Evolutionary conservation across 2,797 vertebrate species (phyloP), one percentile per base, ranked within the genome.

Genomic region (Zalophus californianus): DNA sequence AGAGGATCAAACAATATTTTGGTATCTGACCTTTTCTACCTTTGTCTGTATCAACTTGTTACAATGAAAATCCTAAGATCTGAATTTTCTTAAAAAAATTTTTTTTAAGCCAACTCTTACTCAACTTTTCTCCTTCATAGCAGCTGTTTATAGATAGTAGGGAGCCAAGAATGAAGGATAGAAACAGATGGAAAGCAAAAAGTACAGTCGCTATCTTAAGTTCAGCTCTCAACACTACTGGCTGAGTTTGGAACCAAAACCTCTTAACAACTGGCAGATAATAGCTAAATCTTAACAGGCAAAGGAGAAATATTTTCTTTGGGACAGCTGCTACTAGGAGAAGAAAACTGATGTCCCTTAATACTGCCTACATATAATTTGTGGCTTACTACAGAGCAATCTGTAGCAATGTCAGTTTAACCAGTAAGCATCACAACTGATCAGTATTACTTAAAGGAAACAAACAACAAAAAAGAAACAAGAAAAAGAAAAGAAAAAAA

Each of bases 281-380:
- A 96, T 0, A 93, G 91, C 82, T 97, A 96, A 91, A 90, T 97
- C 86, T 93, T 96, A 94, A 96, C 38, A 91, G 83, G 75, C 64
- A 96, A 97, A 90, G 83, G 97, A 60, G 78, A 96, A 92, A 90
- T 90, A 92, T 88, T 95, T 87, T 96, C 92, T 96, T 97, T 97
- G 93, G 72, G 95, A 97, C 97, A 98, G 95, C 84, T 91, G 70
- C 95, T 94, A 96, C 80, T 96, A 91, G 84, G 48, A 94, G 48
- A 95, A 96, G 56, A 95, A 98, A 96, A 96, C 62, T 80, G 96
- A 94, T 29, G 72, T 91, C 88, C 93, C 50, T 27, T 94, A 93
- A 70, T 62, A 66, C 79, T 48, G 94, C 79, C 92, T 96, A 97
- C 97, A 98, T 96, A 97, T 94, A 97, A 95, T 38, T 50, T 73